Conservation (phyloP, 2,797 vertebrate species). For the Smutsia gigantea region DNA sequence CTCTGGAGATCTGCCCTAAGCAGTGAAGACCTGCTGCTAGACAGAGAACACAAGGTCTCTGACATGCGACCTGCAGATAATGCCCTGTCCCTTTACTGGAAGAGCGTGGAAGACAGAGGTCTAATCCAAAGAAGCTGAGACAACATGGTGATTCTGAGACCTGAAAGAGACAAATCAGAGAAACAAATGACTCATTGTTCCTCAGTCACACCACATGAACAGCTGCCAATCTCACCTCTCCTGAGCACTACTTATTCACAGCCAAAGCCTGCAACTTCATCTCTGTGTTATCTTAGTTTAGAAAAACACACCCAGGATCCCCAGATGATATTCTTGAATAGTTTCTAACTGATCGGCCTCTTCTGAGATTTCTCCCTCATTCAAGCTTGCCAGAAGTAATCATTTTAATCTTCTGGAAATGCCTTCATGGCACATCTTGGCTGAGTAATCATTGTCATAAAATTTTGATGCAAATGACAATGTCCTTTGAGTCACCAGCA, state of each 20-base stretch:
- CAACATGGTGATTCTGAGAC: neutral
- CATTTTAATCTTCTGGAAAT: slow-evolving; percentile 32
- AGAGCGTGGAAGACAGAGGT: neutral
- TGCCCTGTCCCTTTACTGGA: neutral
- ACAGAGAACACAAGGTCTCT: neutral
- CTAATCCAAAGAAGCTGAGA: neutral
- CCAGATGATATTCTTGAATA: neutral
- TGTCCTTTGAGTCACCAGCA: neutral
- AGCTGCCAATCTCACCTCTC: neutral
- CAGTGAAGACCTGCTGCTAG: neutral
- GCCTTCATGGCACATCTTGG: neutral
- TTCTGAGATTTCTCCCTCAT: neutral
- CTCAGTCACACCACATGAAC: too few species aligned
- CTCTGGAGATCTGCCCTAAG: neutral
- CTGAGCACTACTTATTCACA: neutral
- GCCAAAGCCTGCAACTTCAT: neutral
- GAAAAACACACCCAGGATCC: neutral
- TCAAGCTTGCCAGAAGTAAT: slow-evolving; percentile 41
- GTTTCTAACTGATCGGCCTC: neutral
- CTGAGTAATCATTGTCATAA: slow-evolving; percentile 4
- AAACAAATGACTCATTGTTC: slow-evolving; percentile 4
- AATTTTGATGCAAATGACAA: neutral
- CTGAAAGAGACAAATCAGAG: neutral
- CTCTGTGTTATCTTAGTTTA: neutral
- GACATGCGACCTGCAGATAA: neutral